These are phyloP conservation scores for Malachius bipustulatus DNA, from an alignment of 2,888 invertebrate genomes.

Conservation along the genomic window DNA sequence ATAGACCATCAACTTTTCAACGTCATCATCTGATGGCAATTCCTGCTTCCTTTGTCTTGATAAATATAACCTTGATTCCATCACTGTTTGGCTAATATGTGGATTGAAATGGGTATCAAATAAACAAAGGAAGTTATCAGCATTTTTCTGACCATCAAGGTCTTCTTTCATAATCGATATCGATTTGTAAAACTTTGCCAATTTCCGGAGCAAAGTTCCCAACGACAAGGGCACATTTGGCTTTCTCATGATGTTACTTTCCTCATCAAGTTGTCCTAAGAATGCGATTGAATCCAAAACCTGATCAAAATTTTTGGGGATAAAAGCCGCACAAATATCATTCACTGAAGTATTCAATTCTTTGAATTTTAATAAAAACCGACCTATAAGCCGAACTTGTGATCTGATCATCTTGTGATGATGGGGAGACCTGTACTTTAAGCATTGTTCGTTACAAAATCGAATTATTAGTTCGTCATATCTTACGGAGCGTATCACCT, in stretches of 20 bases:
- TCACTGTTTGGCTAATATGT: neutral
- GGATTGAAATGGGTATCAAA: neutral
- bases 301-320: neutral
- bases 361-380: neutral
- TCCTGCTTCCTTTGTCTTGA: too few species aligned
- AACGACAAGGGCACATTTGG: neutral
- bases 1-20: too few species aligned
- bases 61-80: too few species aligned
- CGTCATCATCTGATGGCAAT: too few species aligned
- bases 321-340: neutral
- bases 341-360: neutral
- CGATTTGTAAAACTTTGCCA: neutral
- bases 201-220: neutral
- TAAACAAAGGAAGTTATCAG: neutral
- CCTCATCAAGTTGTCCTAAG: neutral
- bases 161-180: too few species aligned
- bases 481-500: neutral
- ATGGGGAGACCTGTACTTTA: neutral
- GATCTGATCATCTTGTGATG: conserved; percentile 1
- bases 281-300: neutral
- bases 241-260: neutral
- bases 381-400: neutral
- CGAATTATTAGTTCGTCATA: neutral
- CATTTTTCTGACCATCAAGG: neutral
- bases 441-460: neutral